Evolutionary conservation across 2,888 invertebrate genomes (phyloP).

Genomic region (Plagiodera versicolora): DNA sequence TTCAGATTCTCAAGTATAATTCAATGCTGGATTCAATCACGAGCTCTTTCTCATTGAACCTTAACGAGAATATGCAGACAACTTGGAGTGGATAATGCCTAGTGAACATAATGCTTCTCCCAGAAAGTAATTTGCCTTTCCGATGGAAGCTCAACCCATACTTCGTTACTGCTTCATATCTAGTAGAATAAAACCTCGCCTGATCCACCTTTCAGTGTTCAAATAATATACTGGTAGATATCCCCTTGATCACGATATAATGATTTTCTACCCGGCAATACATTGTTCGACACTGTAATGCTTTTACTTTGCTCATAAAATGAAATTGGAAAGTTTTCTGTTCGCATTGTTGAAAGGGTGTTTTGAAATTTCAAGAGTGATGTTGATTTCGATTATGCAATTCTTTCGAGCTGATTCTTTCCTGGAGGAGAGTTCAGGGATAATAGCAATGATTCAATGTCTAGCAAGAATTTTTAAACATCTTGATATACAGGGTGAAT

Average conservation of each 20-base stretch:
- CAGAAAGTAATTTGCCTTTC: no score
- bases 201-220: not conserved
- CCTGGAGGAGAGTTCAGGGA: no score
- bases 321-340: slow-evolving; percentile 13
- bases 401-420: not conserved
- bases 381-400: not conserved
- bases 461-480: no score
- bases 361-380: not conserved
- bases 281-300: slow-evolving; percentile 7
- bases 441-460: no score
- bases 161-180: no score
- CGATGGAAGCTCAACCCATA: not conserved
- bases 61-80: no score
- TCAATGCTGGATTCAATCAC: no score
- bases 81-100: no score
- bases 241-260: slow-evolving; percentile 11
- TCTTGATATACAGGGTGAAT: no score
- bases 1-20: no score
- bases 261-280: slow-evolving; percentile 12
- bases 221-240: not conserved
- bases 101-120: no score
- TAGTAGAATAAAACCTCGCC: not conserved
- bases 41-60: no score
- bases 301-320: slow-evolving; percentile 8
- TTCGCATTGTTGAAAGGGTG: not conserved